Evolutionary conservation across 1,140 invertebrate species (phyloP).

Genomic region (Zaprionus gabonicus): DNA sequence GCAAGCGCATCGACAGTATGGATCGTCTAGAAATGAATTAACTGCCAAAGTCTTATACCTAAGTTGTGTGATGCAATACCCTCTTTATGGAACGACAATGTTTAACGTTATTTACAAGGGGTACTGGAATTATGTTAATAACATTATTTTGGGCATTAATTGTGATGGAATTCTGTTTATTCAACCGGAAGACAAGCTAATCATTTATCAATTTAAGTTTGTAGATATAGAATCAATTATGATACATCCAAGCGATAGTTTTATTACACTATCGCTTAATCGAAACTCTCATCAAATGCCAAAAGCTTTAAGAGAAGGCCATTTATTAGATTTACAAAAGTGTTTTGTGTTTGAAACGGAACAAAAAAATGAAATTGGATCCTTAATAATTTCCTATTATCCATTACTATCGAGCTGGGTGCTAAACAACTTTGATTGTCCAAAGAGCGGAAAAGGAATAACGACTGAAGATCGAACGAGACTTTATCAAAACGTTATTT

Average conservation of each 20-base stretch:
- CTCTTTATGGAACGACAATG: slow-evolving; percentile 96
- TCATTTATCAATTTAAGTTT: slow-evolving; percentile 95
- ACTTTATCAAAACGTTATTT: slow-evolving; percentile 92
- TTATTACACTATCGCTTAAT: slow-evolving; percentile 92
- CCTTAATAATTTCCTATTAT: slow-evolving; percentile 95
- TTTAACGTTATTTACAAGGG: slow-evolving; percentile 96
- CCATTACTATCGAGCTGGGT: slow-evolving; percentile 94
- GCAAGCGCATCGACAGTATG: slow-evolving; percentile 95
- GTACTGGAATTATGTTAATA: slow-evolving; percentile 93
- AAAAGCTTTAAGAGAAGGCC: slow-evolving; percentile 71
- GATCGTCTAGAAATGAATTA: slow-evolving; percentile 94
- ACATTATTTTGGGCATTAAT: slow-evolving; percentile 91
- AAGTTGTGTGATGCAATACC: slow-evolving; percentile 98
- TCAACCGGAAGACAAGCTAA: slow-evolving; percentile 95
- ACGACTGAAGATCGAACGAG: slow-evolving; percentile 93
- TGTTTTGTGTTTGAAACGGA: slow-evolving; percentile 97
- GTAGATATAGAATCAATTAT: slow-evolving; percentile 95
- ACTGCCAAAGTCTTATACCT: slow-evolving; percentile 97
- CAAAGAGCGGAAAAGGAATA: slow-evolving; percentile 86
- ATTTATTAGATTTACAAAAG: slow-evolving; percentile 87
- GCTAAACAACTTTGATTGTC: slow-evolving; percentile 91
- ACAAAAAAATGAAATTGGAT: slow-evolving; percentile 96
- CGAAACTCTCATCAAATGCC: slow-evolving; percentile 83
- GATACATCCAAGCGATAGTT: slow-evolving; percentile 95
- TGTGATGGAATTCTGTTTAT: slow-evolving; percentile 95